Evolutionary conservation across 2,797 vertebrate species (phyloP).

Genomic region (Schizopygopsis pylzovi): DNA sequence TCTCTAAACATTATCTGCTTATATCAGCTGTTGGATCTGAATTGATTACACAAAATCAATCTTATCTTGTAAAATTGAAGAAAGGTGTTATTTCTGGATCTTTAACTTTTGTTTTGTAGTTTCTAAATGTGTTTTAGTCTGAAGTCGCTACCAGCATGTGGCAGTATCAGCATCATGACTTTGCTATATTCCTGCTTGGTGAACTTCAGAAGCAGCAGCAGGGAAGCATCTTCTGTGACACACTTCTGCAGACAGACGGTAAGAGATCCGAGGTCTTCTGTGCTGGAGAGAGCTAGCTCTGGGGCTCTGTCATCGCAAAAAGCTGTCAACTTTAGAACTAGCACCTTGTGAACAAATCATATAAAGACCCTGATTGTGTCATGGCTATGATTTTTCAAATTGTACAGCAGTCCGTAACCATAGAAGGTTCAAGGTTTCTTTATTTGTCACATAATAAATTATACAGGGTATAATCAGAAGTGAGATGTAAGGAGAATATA

Average conservation of each 20-base stretch:
- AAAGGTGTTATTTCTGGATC: neutral
- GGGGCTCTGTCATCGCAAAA: neutral
- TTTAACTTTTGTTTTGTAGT: neutral
- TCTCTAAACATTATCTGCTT: neutral
- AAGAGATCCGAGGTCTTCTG: conserved; percentile 37
- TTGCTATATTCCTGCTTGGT: conserved; percentile 67
- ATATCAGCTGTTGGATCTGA: neutral
- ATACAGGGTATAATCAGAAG: too few species aligned
- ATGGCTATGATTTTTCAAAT: neutral
- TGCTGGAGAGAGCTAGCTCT: neutral
- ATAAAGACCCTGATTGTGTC: neutral
- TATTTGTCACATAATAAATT: too few species aligned
- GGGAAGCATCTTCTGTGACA: conserved; percentile 74
- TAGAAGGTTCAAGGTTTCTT: too few species aligned
- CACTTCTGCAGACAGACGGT: conserved; percentile 77
- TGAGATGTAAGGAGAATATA: too few species aligned
- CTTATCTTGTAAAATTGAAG: neutral
- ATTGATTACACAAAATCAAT: neutral
- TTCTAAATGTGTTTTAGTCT: conserved; percentile 28
- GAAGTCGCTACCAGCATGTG: conserved; percentile 67
- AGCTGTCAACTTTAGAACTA: neutral
- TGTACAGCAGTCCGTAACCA: too few species aligned
- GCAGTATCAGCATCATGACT: conserved; percentile 67
- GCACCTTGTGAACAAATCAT: neutral
- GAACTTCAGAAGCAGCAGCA: conserved; percentile 79